Conservation (phyloP, 2,113 vertebrate genomes). For the Nycticebus coucang region DNA sequence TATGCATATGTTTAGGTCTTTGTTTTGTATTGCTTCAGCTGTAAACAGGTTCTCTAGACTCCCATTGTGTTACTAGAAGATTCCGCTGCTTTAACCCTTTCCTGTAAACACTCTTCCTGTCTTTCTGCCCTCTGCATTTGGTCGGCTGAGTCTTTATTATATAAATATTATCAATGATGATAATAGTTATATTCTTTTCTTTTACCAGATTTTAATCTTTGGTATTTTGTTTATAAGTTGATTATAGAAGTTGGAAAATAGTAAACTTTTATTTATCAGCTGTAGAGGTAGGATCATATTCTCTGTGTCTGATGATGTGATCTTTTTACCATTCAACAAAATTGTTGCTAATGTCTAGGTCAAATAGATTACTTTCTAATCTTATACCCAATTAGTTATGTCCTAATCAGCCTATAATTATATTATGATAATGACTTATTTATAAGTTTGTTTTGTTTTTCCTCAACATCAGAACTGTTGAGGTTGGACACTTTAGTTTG, state of each 20-base stretch:
- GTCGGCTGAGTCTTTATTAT: background rate
- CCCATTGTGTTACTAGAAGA: background rate
- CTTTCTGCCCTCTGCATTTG: background rate
- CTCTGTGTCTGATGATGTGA: background rate
- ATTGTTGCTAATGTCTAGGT: background rate
- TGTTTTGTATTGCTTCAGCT: background rate
- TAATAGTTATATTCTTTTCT: background rate
- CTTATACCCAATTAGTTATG: background rate
- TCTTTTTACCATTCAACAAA: background rate
- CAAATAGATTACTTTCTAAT: background rate
- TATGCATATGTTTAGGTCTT: background rate
- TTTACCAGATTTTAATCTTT: background rate
- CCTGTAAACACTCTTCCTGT: background rate
- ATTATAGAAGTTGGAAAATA: constrained; percentile 11
- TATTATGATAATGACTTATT: background rate
- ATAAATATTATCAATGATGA: background rate
- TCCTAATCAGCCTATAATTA: background rate
- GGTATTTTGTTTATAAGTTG: background rate
- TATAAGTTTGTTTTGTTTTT: background rate
- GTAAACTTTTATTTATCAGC: background rate
- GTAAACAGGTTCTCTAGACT: background rate
- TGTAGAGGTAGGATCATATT: background rate
- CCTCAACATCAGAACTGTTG: too few relatives aligned
- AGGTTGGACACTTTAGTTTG: too few relatives aligned
- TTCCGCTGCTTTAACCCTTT: background rate